Evolutionary conservation across 2,888 invertebrate species (phyloP).

Genomic region (Dendrolimus pini): DNA sequence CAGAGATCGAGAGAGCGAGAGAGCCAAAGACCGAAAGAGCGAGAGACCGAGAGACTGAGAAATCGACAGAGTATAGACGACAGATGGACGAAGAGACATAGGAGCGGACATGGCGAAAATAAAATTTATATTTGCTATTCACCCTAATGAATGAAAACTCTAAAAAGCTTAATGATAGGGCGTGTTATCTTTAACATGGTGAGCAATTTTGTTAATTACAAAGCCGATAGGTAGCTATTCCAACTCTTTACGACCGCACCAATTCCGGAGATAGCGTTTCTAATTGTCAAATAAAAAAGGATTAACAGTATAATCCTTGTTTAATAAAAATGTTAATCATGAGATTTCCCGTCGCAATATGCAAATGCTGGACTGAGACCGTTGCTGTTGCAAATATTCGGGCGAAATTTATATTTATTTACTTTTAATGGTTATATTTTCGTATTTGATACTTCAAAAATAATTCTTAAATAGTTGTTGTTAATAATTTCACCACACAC

Average conservation of each 20-base stretch:
- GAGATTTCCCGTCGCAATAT: conserved; percentile 62
- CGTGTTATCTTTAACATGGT: conserved; percentile 44
- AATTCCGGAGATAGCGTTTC: conserved; percentile 62
- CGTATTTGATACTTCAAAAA: too few species aligned
- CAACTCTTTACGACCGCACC: conserved; percentile 71
- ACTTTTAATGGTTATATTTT: too few species aligned
- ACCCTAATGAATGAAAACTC: too few species aligned
- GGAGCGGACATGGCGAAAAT: too few species aligned
- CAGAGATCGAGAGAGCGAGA: too few species aligned
- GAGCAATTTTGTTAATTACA: conserved; percentile 65
- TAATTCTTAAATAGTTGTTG: too few species aligned
- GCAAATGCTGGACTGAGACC: conserved; percentile 49
- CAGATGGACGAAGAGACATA: too few species aligned
- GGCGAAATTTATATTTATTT: conserved; percentile 6
- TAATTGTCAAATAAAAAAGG: conserved; percentile 77
- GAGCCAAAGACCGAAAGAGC: too few species aligned
- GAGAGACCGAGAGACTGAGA: too few species aligned
- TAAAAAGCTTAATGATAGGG: conserved; percentile 41
- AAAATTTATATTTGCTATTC: too few species aligned
- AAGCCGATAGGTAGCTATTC: conserved; percentile 57
- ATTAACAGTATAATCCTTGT: conserved; percentile 65
- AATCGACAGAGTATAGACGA: too few species aligned
- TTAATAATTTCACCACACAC: too few species aligned
- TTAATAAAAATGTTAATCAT: conserved; percentile 77
- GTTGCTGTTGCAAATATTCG: conserved; percentile 16